Evolutionary conservation across 2,113 vertebrate species (phyloP).

Genomic region (Oncorhynchus nerka): DNA sequence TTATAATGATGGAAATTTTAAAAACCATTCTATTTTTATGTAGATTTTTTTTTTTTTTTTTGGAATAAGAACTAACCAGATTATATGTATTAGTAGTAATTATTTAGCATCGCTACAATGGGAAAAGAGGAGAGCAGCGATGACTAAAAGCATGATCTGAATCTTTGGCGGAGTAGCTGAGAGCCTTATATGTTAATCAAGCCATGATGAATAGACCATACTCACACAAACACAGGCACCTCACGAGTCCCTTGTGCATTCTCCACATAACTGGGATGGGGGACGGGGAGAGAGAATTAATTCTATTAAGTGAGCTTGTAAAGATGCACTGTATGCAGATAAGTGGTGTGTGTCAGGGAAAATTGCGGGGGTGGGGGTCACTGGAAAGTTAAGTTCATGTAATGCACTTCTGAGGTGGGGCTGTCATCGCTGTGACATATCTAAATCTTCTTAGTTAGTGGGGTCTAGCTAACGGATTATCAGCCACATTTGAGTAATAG

Average conservation of each 20-base stretch:
- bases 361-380: not conserved
- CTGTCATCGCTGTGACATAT: conserved; percentile 53
- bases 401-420: conserved; percentile 29
- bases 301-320: conserved; percentile 66
- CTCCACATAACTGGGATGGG: not conserved
- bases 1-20: too few relatives aligned
- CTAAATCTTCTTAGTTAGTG: conserved; percentile 86
- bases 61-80: not conserved
- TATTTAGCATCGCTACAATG: conserved; percentile 25
- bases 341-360: conserved; percentile 22
- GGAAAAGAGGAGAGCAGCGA: conserved; percentile 16
- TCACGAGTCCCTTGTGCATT: conserved; percentile 70
- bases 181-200: conserved; percentile 73
- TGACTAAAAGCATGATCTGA: conserved; percentile 13
- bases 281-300: conserved; percentile 51
- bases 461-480: conserved; percentile 91
- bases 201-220: conserved; percentile 71
- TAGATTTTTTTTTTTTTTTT: too few relatives aligned
- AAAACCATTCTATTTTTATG: too few relatives aligned
- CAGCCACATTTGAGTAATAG: conserved; percentile 92
- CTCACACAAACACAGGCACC: conserved; percentile 67
- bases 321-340: conserved; percentile 50
- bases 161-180: not conserved
- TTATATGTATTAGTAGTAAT: conserved; percentile 60
- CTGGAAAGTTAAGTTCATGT: conserved; percentile 33